A percentile compares a stretch with the other conserved stretches of the same genome.
Evolutionary conservation across 2,113 vertebrate species (phyloP).

Genomic region (Muscicapa adusta): DNA sequence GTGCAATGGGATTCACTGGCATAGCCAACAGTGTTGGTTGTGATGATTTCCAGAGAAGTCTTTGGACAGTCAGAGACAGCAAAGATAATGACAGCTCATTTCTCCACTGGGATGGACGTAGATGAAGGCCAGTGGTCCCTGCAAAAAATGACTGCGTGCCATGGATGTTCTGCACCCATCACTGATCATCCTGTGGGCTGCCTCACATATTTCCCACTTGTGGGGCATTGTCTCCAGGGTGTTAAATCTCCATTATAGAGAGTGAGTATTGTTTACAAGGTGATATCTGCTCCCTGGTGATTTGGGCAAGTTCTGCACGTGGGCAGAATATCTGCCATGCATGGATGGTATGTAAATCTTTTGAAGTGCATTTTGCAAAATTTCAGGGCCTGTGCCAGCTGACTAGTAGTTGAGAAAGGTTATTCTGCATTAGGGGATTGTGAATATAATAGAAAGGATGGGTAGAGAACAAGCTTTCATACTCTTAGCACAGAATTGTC

Average conservation of each 20-base stretch:
- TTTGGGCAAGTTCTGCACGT: background rate
- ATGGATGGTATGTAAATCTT: background rate
- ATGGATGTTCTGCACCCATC: background rate
- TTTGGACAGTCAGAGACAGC: background rate
- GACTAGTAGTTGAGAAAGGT: background rate
- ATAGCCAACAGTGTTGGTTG: background rate
- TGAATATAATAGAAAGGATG: background rate
- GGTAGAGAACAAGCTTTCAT: background rate
- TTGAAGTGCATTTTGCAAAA: background rate
- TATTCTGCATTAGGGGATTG: background rate
- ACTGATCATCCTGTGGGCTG: background rate
- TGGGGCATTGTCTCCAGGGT: accelerated
- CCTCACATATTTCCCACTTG: background rate
- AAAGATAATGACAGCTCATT: background rate
- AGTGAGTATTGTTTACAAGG: background rate
- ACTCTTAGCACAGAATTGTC: background rate
- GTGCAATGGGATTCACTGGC: background rate
- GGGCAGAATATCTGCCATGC: background rate
- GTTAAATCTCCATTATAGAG: background rate
- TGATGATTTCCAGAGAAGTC: background rate
- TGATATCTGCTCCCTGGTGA: background rate
- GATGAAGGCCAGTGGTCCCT: background rate
- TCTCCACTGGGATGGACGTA: background rate
- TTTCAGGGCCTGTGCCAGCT: background rate
- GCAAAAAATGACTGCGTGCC: background rate